Evolutionary conservation across 2,888 invertebrate genomes (phyloP), one percentile per base, ranked within the genome.

Genomic region (Maniola hyperantus): DNA sequence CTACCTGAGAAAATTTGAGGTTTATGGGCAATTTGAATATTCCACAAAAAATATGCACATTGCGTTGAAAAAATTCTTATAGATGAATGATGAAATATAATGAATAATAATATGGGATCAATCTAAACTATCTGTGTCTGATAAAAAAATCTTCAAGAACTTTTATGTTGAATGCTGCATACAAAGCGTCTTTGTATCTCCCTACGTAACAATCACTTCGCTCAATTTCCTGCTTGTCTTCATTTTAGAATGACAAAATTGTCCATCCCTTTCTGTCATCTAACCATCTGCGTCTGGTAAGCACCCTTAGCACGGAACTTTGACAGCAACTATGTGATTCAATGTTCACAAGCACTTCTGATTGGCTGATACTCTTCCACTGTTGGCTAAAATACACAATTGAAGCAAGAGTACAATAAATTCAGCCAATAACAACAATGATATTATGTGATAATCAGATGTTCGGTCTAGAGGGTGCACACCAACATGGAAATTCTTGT

Each of bases 151-250:
- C 13, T 57, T 42, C 5, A 42, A n/a, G 15, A 51, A 51, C 6
- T 13, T 57, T 4, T 57, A 18, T 39, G 13, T 57, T 57, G 57
- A 42, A 26, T 57, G 13, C 20, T 20, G 18, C 39, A 42, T 11
- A 57, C 13, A 1, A 42, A 13, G 13, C n/a, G 42, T 20, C 39
- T 57, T 26, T 0, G 18, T 48, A 48, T 48, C 48, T 18, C 10
- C 20, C 39, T 18, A 20, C 57, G 6, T 39, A 11, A 13, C 13
- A 39, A 39, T 20, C 39, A 20, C 20, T 57, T 42, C 39, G 42
- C 57, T 57, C 57, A 42, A 20, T 6, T 20, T 36, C 10, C n/a
- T 18, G 55, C 57, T 57, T 42, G 36, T 55, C 18, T 34, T 54
- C 0, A 53, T 33, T 33, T 6, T 5, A 8, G 36, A 15, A 8